Evolutionary conservation across 2,797 vertebrate genomes (phyloP), one percentile per base, ranked within the genome.

Genomic region (Echiichthys vipera): DNA sequence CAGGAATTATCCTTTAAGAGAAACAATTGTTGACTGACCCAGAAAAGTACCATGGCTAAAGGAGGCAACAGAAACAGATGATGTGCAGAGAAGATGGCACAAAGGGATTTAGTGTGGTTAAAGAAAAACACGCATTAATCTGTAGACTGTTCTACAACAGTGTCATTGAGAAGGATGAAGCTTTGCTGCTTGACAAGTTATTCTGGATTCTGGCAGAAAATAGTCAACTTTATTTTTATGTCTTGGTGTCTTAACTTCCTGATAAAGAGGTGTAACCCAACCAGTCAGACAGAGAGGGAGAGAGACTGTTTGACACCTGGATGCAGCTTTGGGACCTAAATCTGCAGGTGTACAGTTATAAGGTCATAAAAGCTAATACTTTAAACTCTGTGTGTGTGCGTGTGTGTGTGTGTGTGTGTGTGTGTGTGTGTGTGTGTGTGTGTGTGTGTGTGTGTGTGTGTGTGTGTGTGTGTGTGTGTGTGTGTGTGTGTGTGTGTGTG

Each of bases 161-260:
- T 34, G 46, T 74, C 51, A 39, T 39, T 76, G 11, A 55, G 3
- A 12, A 13, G 36, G 34, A 49, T 30, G 10, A 58, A 13, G 25
- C 15, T 20, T 54, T 64, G 49, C 53, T 78, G 62, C 25, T 13
- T 27, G 58, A 70, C 65, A 47, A 74, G 77, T 80, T 75, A 36
- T 45, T 79, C 64, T 77, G 53, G 71, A 77, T 81, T 68, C 49
- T 76, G 61, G 30, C 1, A 42, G 17, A 68, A 69, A 49, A 29
- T 15, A 34, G 53, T 3, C 68, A 14, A 47, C 61, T 46, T 63
- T 50, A 46, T 47, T 62, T 72, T 34, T 3, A 9, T 39, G 37
- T 43, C 32, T 65, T 37, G 53, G 34, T 61, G 63, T 66, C 62
- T 40, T 18, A 40, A 75, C 24, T 37, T 6, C 12, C 15, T 2